Conservation (phyloP, 2,113 vertebrate species). For the Oplegnathus fasciatus region DNA sequence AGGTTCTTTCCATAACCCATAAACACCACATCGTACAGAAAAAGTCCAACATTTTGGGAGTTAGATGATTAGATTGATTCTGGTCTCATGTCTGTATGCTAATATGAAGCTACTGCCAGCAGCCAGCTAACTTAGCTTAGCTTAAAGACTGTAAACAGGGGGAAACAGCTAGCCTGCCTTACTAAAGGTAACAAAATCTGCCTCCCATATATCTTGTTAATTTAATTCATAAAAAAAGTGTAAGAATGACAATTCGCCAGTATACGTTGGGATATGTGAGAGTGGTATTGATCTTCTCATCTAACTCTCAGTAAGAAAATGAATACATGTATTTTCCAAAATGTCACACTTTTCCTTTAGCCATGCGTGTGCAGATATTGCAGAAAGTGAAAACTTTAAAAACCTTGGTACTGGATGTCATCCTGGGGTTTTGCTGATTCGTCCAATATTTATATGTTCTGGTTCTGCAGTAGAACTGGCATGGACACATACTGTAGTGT, state of each 20-base stretch:
- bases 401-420: neutral
- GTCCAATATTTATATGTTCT: neutral
- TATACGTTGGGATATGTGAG: too few relatives aligned
- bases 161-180: neutral
- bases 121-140: neutral
- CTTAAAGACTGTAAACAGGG: too few relatives aligned
- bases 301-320: too few relatives aligned
- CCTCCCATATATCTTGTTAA: neutral
- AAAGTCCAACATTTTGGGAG: neutral
- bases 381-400: neutral
- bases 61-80: too few relatives aligned
- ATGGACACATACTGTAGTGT: neutral
- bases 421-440: neutral
- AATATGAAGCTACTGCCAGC: neutral
- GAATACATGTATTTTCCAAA: neutral
- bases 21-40: neutral
- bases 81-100: too few relatives aligned
- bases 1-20: too few relatives aligned
- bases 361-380: neutral
- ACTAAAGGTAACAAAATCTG: neutral
- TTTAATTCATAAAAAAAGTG: too few relatives aligned
- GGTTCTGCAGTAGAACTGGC: neutral
- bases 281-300: neutral
- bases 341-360: too few relatives aligned
- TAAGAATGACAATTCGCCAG: too few relatives aligned